Evolutionary conservation across 2,113 vertebrate genomes (phyloP).

Genomic region (Peromyscus californicus): DNA sequence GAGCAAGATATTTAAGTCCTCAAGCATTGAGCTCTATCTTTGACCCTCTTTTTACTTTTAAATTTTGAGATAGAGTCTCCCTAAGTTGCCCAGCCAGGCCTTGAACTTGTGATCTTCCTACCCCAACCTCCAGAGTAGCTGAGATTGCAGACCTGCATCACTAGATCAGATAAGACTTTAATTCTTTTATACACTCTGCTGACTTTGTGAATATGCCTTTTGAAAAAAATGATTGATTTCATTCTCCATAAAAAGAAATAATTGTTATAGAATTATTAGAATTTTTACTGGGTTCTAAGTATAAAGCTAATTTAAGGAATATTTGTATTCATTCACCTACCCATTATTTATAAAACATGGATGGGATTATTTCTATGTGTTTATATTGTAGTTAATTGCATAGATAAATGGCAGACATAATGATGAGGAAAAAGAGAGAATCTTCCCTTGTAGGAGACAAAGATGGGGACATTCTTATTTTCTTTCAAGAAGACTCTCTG

Average conservation of each 20-base stretch:
- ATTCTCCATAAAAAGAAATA: slow-evolving; percentile 39
- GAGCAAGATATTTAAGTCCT: background rate
- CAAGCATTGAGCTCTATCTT: background rate
- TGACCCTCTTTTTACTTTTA: background rate
- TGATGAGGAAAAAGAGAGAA: background rate
- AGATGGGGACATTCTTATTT: background rate
- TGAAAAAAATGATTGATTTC: background rate
- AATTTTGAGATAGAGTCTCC: background rate
- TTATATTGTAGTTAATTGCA: slow-evolving; percentile 32
- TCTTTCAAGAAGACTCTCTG: background rate
- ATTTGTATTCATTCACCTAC: background rate
- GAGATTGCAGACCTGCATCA: background rate
- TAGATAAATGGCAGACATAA: background rate
- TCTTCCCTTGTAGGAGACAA: background rate
- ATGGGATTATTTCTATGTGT: slow-evolving; percentile 11
- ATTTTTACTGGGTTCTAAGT: slow-evolving; percentile 17
- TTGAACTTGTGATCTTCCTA: background rate
- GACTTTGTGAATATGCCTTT: slow-evolving; percentile 24
- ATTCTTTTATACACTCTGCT: slow-evolving; percentile 9
- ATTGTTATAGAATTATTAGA: background rate
- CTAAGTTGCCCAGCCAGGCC: background rate
- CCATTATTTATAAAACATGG: background rate
- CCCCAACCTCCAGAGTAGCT: background rate
- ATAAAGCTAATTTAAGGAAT: background rate
- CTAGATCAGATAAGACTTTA: background rate